Evolutionary conservation across 2,113 vertebrate species (phyloP).

Genomic region (Sylvietta virens): DNA sequence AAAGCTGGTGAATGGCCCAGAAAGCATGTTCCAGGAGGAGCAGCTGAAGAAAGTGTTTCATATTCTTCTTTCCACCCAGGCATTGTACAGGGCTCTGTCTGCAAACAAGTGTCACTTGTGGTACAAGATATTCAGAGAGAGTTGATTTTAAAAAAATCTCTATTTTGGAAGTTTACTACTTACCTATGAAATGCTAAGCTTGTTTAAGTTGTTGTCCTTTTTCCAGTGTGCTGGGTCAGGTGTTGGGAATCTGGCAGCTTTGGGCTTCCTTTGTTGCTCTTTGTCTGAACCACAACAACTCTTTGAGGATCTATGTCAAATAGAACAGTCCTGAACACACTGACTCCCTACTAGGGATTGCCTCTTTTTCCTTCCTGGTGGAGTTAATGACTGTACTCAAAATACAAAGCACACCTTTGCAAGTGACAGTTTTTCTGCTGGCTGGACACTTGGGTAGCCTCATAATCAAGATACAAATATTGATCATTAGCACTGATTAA

Average conservation of each 20-base stretch:
- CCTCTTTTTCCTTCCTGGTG: background rate
- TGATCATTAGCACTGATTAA: background rate
- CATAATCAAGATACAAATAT: background rate
- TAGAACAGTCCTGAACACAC: background rate
- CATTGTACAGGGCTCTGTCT: background rate
- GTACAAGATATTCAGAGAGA: background rate
- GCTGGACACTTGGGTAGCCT: background rate
- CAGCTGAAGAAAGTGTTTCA: background rate
- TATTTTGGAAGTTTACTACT: background rate
- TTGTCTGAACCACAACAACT: background rate
- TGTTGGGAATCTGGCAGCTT: background rate
- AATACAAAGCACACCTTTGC: background rate
- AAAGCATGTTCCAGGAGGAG: background rate
- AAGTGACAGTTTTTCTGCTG: background rate
- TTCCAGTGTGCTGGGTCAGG: background rate
- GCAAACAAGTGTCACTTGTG: background rate
- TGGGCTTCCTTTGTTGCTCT: background rate
- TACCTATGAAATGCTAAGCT: background rate
- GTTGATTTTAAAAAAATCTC: background rate
- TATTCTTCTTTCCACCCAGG: background rate
- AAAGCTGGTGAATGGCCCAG: background rate
- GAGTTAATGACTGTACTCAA: background rate
- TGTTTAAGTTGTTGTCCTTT: background rate
- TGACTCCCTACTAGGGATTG: background rate
- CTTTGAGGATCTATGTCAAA: background rate